These are phyloP conservation scores for Jacana jacana DNA, from an alignment of 2,113 vertebrate species.

Conservation along the genomic window DNA sequence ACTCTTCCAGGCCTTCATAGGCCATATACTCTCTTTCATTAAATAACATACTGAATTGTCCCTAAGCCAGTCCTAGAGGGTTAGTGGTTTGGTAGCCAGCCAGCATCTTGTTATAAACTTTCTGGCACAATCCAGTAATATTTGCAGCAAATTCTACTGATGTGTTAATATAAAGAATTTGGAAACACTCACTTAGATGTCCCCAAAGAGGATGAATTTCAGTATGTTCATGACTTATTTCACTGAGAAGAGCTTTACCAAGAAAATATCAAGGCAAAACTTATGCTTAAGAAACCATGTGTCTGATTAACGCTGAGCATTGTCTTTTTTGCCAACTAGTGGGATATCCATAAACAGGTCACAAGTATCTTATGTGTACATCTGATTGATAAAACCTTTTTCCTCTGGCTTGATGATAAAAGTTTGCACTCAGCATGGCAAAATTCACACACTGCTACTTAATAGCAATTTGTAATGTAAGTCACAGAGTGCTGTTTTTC, in stretches of 20 bases:
- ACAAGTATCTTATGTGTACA: not conserved
- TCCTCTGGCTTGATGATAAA: not conserved
- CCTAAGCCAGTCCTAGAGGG: slow-evolving; percentile 24
- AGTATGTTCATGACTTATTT: not conserved
- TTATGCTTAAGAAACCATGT: not conserved
- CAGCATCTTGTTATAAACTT: slow-evolving; percentile 22
- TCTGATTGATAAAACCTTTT: not conserved
- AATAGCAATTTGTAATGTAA: not conserved
- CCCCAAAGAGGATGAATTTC: slow-evolving; percentile 19
- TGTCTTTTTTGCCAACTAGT: not conserved
- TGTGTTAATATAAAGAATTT: slow-evolving; percentile 40
- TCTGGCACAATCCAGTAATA: slow-evolving; percentile 31
- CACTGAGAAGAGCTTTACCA: not conserved
- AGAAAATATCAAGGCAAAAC: not conserved
- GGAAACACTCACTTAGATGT: not conserved
- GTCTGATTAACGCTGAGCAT: not conserved
- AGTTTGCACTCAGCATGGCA: not conserved
- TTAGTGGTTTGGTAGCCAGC: slow-evolving; percentile 35
- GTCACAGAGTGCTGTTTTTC: not conserved
- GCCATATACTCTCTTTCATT: not conserved
- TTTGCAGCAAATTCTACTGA: slow-evolving; percentile 30
- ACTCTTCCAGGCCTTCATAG: not conserved
- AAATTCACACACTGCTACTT: not conserved
- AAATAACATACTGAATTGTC: slow-evolving; percentile 25
- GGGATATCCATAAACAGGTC: not conserved